Conservation (phyloP, 2,113 vertebrate genomes). For the Oncorhynchus keta region DNA sequence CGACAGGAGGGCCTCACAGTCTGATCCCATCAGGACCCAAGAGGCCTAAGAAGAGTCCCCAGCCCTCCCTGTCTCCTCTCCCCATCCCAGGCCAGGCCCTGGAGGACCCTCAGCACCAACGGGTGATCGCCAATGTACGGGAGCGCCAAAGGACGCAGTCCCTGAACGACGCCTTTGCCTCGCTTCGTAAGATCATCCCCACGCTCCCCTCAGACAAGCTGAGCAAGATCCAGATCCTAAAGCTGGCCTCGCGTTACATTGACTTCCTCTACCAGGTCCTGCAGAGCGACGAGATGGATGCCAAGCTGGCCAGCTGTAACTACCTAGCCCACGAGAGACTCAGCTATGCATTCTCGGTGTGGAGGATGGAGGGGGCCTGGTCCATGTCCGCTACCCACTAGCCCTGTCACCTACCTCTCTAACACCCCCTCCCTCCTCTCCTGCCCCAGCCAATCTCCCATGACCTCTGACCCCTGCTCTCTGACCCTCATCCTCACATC, state of each 20-base stretch:
- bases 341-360: slow-evolving; percentile 90
- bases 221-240: slow-evolving; percentile 92
- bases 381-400: slow-evolving; percentile 86
- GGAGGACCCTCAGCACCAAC: slow-evolving; percentile 82
- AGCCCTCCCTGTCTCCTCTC: slow-evolving; percentile 31
- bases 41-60: slow-evolving; percentile 70
- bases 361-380: slow-evolving; percentile 94
- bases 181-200: slow-evolving; percentile 87
- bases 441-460: slow-evolving; percentile 14
- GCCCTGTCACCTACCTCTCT: slow-evolving; percentile 2
- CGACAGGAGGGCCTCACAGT: slow-evolving; percentile 33
- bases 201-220: slow-evolving; percentile 89
- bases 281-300: slow-evolving; percentile 84
- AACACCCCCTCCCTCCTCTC: neutral
- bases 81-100: slow-evolving; percentile 32
- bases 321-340: slow-evolving; percentile 88
- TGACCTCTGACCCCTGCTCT: slow-evolving; percentile 25
- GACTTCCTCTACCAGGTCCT: slow-evolving; percentile 91
- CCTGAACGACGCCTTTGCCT: slow-evolving; percentile 87
- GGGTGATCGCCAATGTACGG: slow-evolving; percentile 87
- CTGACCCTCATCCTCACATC: neutral
- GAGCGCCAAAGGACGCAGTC: slow-evolving; percentile 88
- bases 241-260: slow-evolving; percentile 87
- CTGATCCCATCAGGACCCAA: slow-evolving; percentile 53
- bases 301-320: slow-evolving; percentile 82